Evolutionary conservation across 1,140 invertebrate species (phyloP).

Genomic region (Cepaea nemoralis): DNA sequence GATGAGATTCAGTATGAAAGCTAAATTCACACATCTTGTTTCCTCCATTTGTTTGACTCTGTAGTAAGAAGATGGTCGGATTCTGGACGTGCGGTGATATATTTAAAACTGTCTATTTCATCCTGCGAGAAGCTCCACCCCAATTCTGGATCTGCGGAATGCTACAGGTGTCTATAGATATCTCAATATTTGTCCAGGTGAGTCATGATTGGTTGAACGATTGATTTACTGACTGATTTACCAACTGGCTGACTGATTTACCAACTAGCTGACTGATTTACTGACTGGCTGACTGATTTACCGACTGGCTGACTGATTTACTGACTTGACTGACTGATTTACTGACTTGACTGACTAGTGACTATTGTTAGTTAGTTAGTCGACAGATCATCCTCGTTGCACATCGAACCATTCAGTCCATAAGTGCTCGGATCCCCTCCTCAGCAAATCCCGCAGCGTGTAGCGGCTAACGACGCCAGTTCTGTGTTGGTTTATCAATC

Average conservation of each 20-base stretch:
- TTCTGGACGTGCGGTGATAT: conserved; percentile 95
- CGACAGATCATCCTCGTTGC: neutral
- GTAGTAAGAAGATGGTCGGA: conserved; percentile 86
- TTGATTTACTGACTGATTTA: neutral
- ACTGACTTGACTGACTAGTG: neutral
- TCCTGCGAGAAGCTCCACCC: conserved; percentile 87
- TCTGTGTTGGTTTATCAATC: too few species aligned
- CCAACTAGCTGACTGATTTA: neutral
- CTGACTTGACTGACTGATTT: neutral
- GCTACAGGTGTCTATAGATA: conserved; percentile 88
- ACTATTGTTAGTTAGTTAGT: neutral
- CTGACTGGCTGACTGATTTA: neutral
- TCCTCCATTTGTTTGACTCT: too few species aligned
- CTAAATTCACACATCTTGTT: too few species aligned
- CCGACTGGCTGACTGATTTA: neutral
- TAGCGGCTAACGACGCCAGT: too few species aligned
- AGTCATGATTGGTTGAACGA: neutral
- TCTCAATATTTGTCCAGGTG: conserved; percentile 87
- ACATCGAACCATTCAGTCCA: too few species aligned
- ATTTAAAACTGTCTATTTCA: conserved; percentile 97
- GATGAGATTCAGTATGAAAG: too few species aligned
- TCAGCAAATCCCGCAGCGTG: too few species aligned
- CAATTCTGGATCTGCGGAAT: conserved; percentile 97
- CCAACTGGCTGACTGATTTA: neutral
- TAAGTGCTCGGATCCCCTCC: too few species aligned